A percentile compares a stretch with the other conserved stretches of the same genome.
These are phyloP conservation scores for Hemicordylus capensis DNA, from an alignment of 2,113 vertebrate species.

Conservation along the genomic window DNA sequence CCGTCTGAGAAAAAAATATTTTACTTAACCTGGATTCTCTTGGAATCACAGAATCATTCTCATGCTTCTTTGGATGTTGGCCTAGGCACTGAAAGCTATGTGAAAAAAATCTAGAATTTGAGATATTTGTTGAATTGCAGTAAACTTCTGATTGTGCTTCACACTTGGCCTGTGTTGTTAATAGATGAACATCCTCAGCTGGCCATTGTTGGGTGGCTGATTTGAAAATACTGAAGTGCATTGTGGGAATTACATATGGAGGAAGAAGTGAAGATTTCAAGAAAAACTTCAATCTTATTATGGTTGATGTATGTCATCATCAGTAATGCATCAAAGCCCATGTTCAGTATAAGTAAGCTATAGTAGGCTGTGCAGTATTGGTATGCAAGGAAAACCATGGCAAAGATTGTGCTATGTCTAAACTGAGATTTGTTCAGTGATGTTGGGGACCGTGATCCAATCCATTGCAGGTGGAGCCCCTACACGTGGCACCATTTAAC, in stretches of 20 bases:
- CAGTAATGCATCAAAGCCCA: slow-evolving; percentile 34
- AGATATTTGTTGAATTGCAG: too few relatives aligned
- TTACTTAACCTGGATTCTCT: not conserved
- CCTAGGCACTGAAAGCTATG: not conserved
- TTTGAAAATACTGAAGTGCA: not conserved
- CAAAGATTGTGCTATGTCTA: slow-evolving; percentile 29
- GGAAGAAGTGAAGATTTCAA: slow-evolving; percentile 7
- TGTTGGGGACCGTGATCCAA: not conserved
- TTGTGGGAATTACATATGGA: not conserved
- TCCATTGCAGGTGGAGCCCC: not conserved
- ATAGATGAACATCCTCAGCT: not conserved
- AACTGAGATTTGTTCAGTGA: slow-evolving; percentile 40
- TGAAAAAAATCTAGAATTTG: too few relatives aligned
- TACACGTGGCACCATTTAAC: too few relatives aligned
- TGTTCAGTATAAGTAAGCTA: not conserved
- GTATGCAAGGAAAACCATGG: slow-evolving; percentile 6
- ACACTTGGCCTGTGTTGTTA: not conserved
- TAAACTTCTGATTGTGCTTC: too few relatives aligned
- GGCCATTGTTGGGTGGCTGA: not conserved
- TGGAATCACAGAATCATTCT: not conserved
- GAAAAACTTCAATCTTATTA: not conserved
- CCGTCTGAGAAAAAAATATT: not conserved
- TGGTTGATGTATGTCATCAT: rapidly evolving
- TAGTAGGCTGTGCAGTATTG: too few relatives aligned
- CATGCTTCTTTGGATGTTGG: not conserved